Evolutionary conservation across 1,140 invertebrate species (phyloP).

Genomic region (Muscidifurax raptorellus): DNA sequence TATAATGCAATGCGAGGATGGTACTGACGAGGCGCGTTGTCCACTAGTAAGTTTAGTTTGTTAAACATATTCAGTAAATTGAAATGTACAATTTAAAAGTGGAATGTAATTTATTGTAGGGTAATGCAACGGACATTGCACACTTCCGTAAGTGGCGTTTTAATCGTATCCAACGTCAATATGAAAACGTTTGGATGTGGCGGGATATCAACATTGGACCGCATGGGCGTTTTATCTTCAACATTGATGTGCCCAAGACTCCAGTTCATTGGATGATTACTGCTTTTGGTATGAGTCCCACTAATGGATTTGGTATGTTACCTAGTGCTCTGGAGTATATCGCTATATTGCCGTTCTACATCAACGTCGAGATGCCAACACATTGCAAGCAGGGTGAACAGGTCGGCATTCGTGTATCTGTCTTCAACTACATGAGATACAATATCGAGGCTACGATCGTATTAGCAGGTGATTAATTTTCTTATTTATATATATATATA

Average conservation of each 20-base stretch:
- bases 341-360: conserved; percentile 93
- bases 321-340: conserved; percentile 86
- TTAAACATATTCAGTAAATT: background rate
- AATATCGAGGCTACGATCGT: conserved; percentile 91
- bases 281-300: conserved; percentile 92
- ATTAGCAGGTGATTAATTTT: conserved; percentile 73
- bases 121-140: conserved; percentile 80
- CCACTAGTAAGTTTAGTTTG: background rate
- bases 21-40: conserved; percentile 87
- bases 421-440: conserved; percentile 94
- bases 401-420: conserved; percentile 91
- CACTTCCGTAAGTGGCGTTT: conserved; percentile 89
- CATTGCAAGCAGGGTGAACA: conserved; percentile 93
- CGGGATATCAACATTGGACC: conserved; percentile 95
- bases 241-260: conserved; percentile 87
- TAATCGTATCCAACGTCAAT: conserved; percentile 90
- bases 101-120: conserved; percentile 53
- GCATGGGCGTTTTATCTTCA: conserved; percentile 91
- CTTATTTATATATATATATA: too few relatives aligned
- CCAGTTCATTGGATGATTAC: conserved; percentile 95
- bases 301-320: conserved; percentile 90
- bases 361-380: conserved; percentile 94
- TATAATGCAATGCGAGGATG: conserved; percentile 86
- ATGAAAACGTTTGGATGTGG: conserved; percentile 97
- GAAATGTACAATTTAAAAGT: background rate